A percentile compares a stretch with the other conserved stretches of the same genome.
Evolutionary conservation across 2,888 invertebrate genomes (phyloP).

Genomic region (Chrysodeixis includens): DNA sequence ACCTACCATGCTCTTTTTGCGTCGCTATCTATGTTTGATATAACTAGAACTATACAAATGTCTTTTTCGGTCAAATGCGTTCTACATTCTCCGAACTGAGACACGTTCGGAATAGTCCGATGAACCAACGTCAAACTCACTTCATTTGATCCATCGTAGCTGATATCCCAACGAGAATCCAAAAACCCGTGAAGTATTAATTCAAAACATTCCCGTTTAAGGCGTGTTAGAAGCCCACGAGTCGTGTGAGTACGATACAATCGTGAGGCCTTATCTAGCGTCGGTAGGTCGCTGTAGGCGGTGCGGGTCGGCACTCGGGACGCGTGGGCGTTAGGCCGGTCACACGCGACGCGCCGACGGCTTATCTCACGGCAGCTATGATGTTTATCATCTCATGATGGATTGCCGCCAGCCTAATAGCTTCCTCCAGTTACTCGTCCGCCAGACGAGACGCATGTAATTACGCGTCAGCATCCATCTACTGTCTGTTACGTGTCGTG

Average conservation of each 20-base stretch:
- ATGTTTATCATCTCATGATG: conserved; percentile 79
- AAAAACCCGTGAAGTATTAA: conserved; percentile 15
- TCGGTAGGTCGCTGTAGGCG: conserved; percentile 50
- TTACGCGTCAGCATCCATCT: conserved; percentile 56
- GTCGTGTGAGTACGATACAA: conserved; percentile 33
- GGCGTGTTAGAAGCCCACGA: conserved; percentile 33
- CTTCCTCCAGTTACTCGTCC: conserved; percentile 59
- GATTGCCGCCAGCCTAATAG: conserved; percentile 64
- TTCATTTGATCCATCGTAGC: neutral
- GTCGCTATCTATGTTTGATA: neutral
- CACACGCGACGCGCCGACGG: conserved; percentile 56
- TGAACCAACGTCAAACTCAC: neutral
- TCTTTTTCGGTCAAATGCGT: neutral
- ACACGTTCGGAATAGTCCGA: no score
- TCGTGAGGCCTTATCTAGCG: conserved; percentile 52
- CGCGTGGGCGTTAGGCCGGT: conserved; percentile 59
- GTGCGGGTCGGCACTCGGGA: conserved; percentile 44
- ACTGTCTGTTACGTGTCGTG: conserved; percentile 49
- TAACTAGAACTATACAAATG: neutral
- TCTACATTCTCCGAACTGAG: no score
- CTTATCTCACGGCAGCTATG: conserved; percentile 65
- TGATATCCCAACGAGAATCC: neutral
- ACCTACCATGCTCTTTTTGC: conserved; percentile 5
- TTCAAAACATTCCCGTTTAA: conserved; percentile 32
- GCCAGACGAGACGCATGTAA: conserved; percentile 53